phyloP scores from a whole-genome alignment of 2,888 invertebrate genomes.

The Hedychridium roseum region DNA sequence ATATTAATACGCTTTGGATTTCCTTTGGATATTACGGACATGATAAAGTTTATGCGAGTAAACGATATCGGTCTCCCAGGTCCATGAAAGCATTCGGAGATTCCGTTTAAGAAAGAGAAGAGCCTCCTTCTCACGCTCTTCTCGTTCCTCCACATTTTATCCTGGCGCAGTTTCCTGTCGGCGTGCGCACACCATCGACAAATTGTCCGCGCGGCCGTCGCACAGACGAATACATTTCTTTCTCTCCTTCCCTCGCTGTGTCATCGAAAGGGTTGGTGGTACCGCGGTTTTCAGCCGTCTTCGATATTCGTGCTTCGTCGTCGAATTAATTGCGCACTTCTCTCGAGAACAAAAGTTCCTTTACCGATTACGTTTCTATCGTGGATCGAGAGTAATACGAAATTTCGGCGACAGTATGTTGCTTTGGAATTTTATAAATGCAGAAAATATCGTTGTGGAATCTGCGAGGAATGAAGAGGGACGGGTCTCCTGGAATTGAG shows the following conservation, averaged over 20 bases:
- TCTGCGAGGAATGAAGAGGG: neutral
- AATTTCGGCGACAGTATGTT: too few relatives aligned
- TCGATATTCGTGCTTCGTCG: neutral
- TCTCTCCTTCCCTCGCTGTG: neutral
- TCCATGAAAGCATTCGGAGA: too few relatives aligned
- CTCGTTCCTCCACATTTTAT: conserved; percentile 16
- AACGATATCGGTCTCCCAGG: conserved; percentile 28
- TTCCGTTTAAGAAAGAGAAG: neutral
- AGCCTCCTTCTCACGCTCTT: conserved; percentile 33
- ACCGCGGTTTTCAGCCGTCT: neutral
- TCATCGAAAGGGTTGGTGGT: neutral
- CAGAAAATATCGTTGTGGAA: neutral
- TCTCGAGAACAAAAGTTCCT: neutral
- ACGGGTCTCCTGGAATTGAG: conserved; percentile 37
- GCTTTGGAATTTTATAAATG: too few relatives aligned
- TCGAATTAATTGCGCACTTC: neutral
- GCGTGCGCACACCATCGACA: conserved; percentile 26
- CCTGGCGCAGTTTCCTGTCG: neutral
- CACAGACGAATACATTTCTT: too few relatives aligned
- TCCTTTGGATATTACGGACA: too few relatives aligned
- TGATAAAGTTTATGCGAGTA: conserved; percentile 4
- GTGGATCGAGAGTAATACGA: too few relatives aligned
- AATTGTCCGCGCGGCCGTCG: conserved; percentile 49
- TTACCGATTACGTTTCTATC: neutral
- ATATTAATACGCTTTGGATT: too few relatives aligned